Conservation (phyloP, 2,888 invertebrate genomes). For the Chloroclysta siterata region DNA sequence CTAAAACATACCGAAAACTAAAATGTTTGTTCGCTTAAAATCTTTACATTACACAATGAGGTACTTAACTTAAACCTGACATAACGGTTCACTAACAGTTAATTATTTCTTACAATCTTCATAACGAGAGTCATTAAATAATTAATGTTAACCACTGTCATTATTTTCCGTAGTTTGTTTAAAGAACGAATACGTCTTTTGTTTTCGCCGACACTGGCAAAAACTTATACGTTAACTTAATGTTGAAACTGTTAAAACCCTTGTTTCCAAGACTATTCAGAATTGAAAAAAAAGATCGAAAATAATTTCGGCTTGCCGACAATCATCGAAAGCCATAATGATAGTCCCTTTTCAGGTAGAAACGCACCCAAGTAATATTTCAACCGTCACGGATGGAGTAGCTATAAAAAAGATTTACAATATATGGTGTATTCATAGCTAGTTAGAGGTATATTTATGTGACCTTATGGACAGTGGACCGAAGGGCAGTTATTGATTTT, state of each 20-base stretch:
- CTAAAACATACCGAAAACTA: too few relatives aligned
- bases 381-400: conserved; percentile 78
- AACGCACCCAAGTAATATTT: conserved; percentile 81
- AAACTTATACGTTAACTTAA: conserved; percentile 54
- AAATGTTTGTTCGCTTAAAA: too few relatives aligned
- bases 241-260: conserved; percentile 67
- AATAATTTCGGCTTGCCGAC: conserved; percentile 79
- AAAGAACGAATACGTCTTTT: conserved; percentile 57
- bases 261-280: conserved; percentile 70
- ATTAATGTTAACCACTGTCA: conserved; percentile 48
- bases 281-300: conserved; percentile 66
- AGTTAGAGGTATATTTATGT: conserved; percentile 73
- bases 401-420: conserved; percentile 83
- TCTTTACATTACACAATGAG: too few relatives aligned
- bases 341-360: conserved; percentile 82
- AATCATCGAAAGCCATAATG: conserved; percentile 78
- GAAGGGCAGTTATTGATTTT: conserved; percentile 68
- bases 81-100: neutral
- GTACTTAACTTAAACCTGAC: too few relatives aligned
- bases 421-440: conserved; percentile 76
- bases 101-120: conserved; percentile 25
- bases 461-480: conserved; percentile 76
- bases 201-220: conserved; percentile 61
- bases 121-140: conserved; percentile 48
- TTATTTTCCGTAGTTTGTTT: conserved; percentile 63